Conservation (phyloP, 2,888 invertebrate genomes). For the Papilio elwesi region DNA sequence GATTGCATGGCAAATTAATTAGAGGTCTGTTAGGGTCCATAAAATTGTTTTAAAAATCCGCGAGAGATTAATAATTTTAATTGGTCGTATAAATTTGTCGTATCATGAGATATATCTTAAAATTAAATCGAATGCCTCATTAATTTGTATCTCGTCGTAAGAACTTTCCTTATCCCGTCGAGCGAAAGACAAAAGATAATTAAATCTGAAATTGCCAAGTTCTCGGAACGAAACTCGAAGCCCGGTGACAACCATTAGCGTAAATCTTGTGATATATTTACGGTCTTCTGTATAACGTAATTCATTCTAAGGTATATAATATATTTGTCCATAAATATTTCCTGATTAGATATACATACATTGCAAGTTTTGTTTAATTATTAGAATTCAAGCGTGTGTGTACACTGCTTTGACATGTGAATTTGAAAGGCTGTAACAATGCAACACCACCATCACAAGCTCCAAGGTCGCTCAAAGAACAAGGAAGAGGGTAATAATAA, state of each 20-base stretch:
- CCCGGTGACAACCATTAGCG: constrained; percentile 13
- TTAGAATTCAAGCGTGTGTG: background rate
- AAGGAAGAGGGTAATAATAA: too few relatives aligned
- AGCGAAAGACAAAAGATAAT: constrained; percentile 26
- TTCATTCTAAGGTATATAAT: background rate
- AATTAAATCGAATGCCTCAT: constrained; percentile 13
- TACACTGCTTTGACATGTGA: too few relatives aligned
- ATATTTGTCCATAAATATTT: constrained; percentile 4
- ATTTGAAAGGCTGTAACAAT: too few relatives aligned
- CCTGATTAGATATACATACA: constrained; percentile 16
- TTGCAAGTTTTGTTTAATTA: background rate
- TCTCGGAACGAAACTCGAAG: constrained; percentile 26
- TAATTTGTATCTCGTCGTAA: background rate
- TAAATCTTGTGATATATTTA: constrained; percentile 29
- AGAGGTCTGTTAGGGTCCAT: too few relatives aligned
- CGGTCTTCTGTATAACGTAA: constrained; percentile 37
- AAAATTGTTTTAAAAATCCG: background rate
- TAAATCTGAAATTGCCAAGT: constrained; percentile 25
- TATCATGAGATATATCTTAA: constrained; percentile 1
- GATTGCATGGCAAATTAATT: too few relatives aligned
- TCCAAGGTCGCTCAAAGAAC: too few relatives aligned
- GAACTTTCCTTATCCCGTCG: constrained; percentile 13
- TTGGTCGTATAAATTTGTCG: constrained; percentile 3
- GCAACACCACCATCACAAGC: too few relatives aligned
- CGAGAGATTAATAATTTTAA: background rate